A percentile compares a stretch with the other conserved stretches of the same genome.
Conservation (phyloP, 1,140 invertebrate genomes). For the Uloborus diversus region DNA sequence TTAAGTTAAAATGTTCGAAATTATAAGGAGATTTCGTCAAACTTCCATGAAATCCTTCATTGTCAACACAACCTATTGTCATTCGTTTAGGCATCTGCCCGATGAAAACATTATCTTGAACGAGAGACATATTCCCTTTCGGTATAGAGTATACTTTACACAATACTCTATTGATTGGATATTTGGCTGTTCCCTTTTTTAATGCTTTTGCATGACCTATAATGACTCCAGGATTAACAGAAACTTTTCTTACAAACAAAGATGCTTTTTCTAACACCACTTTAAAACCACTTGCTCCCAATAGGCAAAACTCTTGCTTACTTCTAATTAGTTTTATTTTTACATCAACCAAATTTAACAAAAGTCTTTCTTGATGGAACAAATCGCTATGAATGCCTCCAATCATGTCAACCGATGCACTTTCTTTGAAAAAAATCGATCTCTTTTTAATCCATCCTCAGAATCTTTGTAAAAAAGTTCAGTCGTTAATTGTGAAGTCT, state of each 20-base stretch:
- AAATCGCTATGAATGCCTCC: neutral
- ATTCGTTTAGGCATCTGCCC: neutral
- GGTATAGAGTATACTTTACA: neutral
- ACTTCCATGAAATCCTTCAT: neutral
- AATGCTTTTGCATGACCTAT: neutral
- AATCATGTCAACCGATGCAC: neutral
- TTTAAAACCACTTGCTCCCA: neutral
- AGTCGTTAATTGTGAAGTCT: conserved; percentile 1
- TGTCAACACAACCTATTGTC: neutral
- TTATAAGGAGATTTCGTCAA: neutral
- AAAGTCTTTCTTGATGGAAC: neutral
- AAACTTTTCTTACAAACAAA: conserved; percentile 10
- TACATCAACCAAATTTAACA: neutral
- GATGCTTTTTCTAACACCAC: neutral
- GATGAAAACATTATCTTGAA: conserved; percentile 20
- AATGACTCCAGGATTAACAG: neutral
- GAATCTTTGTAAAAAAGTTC: conserved; percentile 9
- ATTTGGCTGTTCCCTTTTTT: neutral
- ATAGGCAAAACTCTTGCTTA: neutral
- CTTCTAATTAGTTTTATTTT: neutral
- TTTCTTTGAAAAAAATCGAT: neutral
- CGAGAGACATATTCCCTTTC: too few relatives aligned
- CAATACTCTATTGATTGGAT: neutral
- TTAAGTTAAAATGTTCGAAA: neutral
- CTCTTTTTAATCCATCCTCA: neutral